Evolutionary conservation across 2,113 vertebrate species (phyloP), one percentile per base, ranked within the genome.

Genomic region (Sturnus vulgaris): DNA sequence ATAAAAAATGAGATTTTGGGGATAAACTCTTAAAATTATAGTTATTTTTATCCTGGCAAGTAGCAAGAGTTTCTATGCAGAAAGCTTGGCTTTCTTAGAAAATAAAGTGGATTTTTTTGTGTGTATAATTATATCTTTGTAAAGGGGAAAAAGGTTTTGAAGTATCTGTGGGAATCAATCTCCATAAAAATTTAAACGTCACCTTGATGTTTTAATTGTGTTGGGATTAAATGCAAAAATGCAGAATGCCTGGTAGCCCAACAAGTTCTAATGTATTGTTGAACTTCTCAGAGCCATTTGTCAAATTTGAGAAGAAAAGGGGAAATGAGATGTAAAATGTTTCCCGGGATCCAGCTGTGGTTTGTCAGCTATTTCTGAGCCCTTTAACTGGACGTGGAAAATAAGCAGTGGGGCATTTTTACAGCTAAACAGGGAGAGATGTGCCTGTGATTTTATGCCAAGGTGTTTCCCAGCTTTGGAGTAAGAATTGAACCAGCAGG

Each of bases 161-260:
- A 93, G 55, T 76, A 24, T 81, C 78, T 83, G 46, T 8, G 24
- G 66, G 76, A 95, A 86, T 96, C 76, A 70, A 91, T 91, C 61
- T 86, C 68, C 44, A 81, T 97, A 86, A 97, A 95, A 94, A 71
- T 60, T 92, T 87, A 64, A 83, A 55, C 37, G 33, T 56, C 42
- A 95, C 82, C 75, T 88, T 78, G 56, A 56, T 93, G 63, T 88
- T 96, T 94, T 95, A 93, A 93, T 96, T 89, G 60, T 90, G 73
- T 68, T 68, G n/a, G 63, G 49, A 84, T 95, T 77, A 91, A 63
- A 93, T 73, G 57, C 95, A 90, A 72, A 91, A 76, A 81, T 66
- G 63, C 35, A 82, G 91, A 96, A 81, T 57, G 37, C 24, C 88
- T 93, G 46, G 80, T 92, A 86, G 77, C 82, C 92, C 72, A 94